Base-by-base conservation (phyloP, 1,140 invertebrate genomes). In the Archegozetes longisetosus region DNA sequence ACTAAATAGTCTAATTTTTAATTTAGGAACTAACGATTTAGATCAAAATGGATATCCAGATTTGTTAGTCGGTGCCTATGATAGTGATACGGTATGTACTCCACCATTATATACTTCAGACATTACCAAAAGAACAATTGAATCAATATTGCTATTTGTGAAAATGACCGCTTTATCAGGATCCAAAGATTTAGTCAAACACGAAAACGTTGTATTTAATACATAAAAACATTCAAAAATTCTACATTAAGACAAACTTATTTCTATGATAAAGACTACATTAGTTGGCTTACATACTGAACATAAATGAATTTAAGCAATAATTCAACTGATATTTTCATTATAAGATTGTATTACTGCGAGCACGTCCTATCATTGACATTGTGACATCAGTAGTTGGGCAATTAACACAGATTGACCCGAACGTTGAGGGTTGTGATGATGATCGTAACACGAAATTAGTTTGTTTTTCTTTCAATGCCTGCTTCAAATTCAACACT, bases 1-100 rank as follows among this genome's bases (percentile, higher is more conserved):
- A n/a, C n/a, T 40, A 40, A 40, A 9, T 40, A 40, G 6, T 9
- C 6, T 40, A 40, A 40, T 9, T 17, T 17, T 9, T 40, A 9
- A 12, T 51, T 12, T 22, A 51, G n/a, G n/a, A 25, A 87, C 86
- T 29, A 74, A 88, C 12, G 91, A 96, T 74, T 77, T 96, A 68
- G 92, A 96, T 73, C 73, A 77, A 22, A 95, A 96, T 73, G 84
- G 83, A 14, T 96, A 95, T 74, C 86, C 89, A 0, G 91, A 95
- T 77, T 74, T 95, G 61, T 75, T 93, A 22, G 78, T 90, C 26
- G 91, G 91, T 55, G 87, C 89, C 25, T 92, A 88, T 72, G 86
- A 85, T 68, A 78, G 81, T 63, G 84, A 86, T 68, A 75, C 77
- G 51, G 53, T 40, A 40, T n/a, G n/a, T n/a, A n/a, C n/a, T n/a